Percentiles rank a stretch among this genome's conserved stretches.
These are phyloP conservation scores for Pristionchus maxplancki DNA, from an alignment of 2,888 invertebrate species.

Conservation along the genomic window DNA sequence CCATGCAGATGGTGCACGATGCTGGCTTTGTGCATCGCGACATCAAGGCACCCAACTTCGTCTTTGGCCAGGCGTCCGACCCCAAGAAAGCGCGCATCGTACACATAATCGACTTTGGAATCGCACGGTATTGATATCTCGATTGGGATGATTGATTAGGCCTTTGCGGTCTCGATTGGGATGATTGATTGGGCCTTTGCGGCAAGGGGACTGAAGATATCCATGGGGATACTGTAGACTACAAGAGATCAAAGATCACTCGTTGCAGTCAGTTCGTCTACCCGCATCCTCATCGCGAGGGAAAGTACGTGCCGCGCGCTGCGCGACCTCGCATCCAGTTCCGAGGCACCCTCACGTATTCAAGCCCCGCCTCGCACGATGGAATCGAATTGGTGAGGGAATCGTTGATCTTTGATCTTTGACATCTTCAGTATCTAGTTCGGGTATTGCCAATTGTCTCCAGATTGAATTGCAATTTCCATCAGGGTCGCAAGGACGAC, in stretches of 20 bases:
- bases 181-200: too few species aligned
- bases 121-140: conserved; percentile 44
- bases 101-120: conserved; percentile 45
- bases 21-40: conserved; percentile 42
- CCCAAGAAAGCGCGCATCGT: conserved; percentile 16
- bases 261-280: not conserved
- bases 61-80: conserved; percentile 11
- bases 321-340: conserved; percentile 56
- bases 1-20: conserved; percentile 25
- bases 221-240: too few species aligned
- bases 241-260: not conserved
- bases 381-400: conserved; percentile 53
- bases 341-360: conserved; percentile 61
- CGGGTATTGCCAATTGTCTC: too few species aligned
- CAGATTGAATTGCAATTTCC: too few species aligned
- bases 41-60: conserved; percentile 44
- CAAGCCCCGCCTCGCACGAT: conserved; percentile 58
- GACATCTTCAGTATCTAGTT: not conserved
- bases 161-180: too few species aligned
- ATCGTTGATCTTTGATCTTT: not conserved
- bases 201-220: too few species aligned
- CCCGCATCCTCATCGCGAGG: not conserved
- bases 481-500: conserved; percentile 53
- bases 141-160: too few species aligned
- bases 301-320: not conserved